phyloP scores from a whole-genome alignment of 2,113 vertebrate species.

The Sclerurus mexicanus region DNA sequence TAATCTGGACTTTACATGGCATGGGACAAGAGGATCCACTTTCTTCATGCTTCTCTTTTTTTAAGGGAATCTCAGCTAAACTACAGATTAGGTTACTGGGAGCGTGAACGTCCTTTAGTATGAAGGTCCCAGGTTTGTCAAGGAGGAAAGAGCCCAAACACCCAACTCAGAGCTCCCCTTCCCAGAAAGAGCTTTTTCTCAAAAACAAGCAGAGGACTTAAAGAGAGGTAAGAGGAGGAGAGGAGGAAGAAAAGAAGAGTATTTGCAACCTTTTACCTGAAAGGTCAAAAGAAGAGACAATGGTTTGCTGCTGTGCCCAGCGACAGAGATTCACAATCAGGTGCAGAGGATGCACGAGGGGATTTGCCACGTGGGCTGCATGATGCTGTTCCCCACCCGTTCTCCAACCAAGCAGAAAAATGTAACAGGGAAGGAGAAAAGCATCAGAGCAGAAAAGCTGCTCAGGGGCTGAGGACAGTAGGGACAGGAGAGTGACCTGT shows the following conservation, averaged over 20 bases:
- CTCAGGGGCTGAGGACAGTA: neutral
- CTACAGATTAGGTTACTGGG: neutral
- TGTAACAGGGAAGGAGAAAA: neutral
- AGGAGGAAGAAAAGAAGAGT: neutral
- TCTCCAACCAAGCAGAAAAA: neutral
- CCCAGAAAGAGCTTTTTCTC: neutral
- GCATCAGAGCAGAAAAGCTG: neutral
- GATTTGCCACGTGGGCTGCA: fast-evolving
- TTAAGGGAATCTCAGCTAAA: neutral
- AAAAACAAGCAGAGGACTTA: neutral
- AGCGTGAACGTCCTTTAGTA: neutral
- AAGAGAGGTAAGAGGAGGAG: neutral
- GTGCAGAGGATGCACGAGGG: fast-evolving
- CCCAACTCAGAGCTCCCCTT: fast-evolving
- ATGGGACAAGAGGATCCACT: neutral
- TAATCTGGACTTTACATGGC: neutral
- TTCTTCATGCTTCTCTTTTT: neutral
- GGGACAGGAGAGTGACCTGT: neutral
- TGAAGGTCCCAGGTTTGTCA: neutral
- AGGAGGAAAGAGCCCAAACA: neutral
- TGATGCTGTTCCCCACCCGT: neutral
- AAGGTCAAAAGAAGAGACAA: neutral
- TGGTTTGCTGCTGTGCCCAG: neutral
- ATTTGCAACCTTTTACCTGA: neutral
- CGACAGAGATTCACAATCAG: fast-evolving